phyloP scores from a whole-genome alignment of 2,888 invertebrate genomes.

The Tetropium fuscum region DNA sequence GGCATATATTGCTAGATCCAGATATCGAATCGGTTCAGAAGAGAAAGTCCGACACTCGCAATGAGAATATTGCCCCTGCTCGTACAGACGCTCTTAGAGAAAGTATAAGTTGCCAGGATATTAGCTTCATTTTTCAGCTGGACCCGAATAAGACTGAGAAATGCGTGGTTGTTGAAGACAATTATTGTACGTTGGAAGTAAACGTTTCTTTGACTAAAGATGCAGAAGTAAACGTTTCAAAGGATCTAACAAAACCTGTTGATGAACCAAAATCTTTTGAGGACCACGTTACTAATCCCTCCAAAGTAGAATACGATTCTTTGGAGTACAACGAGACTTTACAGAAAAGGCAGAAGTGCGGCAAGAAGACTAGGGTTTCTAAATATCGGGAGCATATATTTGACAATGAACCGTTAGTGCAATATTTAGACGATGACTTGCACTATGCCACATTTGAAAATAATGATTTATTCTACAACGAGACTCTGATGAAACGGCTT shows the following conservation, averaged over 20 bases:
- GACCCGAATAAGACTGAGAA: not conserved
- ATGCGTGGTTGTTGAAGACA: not conserved
- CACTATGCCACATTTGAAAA: not conserved
- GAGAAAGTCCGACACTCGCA: constrained; percentile 26
- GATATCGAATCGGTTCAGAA: constrained; percentile 26
- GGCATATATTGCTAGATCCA: constrained; percentile 45
- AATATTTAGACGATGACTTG: not conserved
- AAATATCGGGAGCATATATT: not conserved
- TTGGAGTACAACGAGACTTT: constrained; percentile 43
- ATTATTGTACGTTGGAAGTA: not conserved
- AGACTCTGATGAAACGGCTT: constrained; percentile 4
- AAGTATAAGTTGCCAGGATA: constrained; percentile 52
- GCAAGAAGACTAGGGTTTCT: not conserved
- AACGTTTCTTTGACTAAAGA: constrained; percentile 30
- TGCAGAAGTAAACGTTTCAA: constrained; percentile 46
- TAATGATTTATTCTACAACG: constrained; percentile 12
- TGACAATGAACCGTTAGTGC: not conserved
- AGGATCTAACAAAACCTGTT: constrained; percentile 34
- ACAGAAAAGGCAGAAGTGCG: constrained; percentile 29
- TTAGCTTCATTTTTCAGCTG: constrained; percentile 44
- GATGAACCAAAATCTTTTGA: not conserved
- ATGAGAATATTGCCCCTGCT: not conserved
- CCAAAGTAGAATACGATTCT: constrained; percentile 31
- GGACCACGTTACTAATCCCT: no score
- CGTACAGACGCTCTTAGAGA: constrained; percentile 9